phyloP scores from a whole-genome alignment of 64 coral and sea anemone genomes.

The Trachythela sp. region DNA sequence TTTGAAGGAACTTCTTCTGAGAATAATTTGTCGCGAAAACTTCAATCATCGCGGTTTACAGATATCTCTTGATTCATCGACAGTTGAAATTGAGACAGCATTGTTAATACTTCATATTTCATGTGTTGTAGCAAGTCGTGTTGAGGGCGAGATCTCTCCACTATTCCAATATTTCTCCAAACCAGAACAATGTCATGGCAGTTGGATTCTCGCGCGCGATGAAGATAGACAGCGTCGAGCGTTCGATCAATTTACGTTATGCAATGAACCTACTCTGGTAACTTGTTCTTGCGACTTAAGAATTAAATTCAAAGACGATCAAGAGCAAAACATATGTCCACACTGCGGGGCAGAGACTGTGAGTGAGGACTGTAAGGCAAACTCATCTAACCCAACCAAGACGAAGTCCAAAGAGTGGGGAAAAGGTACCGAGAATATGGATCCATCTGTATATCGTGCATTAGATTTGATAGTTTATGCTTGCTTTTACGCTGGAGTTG shows the following conservation, averaged over 20 bases:
- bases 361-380: not conserved
- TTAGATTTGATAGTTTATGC: conserved; percentile 8
- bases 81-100: not conserved
- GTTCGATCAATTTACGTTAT: not conserved
- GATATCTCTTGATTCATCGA: not conserved
- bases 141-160: not conserved
- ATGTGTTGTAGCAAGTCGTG: not conserved
- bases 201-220: not conserved
- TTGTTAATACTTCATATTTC: not conserved
- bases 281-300: not conserved
- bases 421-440: not conserved
- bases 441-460: not conserved
- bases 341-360: not conserved
- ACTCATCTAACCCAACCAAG: not conserved
- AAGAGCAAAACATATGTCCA: not conserved
- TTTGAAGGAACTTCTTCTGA: not conserved
- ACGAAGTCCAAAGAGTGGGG: not conserved
- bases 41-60: not conserved
- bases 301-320: not conserved
- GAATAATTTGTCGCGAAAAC: not conserved
- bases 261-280: not conserved
- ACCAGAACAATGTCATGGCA: not conserved
- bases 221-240: not conserved
- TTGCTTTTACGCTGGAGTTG: not conserved
- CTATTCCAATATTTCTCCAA: not conserved